These are phyloP conservation scores for Nannobrachium achirus DNA, from an alignment of 2,113 vertebrate genomes.

Conservation along the genomic window DNA sequence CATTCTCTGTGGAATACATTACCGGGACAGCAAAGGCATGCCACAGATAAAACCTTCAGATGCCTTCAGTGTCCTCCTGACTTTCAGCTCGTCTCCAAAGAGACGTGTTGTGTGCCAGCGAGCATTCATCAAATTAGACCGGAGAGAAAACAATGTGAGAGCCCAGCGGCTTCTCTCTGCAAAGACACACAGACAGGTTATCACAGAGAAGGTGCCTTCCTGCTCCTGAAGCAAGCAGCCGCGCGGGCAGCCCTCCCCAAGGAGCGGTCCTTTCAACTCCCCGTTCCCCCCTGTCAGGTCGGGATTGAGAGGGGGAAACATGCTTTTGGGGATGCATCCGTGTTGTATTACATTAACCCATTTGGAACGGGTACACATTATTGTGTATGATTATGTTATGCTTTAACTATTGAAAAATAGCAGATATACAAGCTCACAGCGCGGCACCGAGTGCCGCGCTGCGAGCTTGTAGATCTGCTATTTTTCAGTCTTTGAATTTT, in stretches of 20 bases:
- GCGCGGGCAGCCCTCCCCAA: slow-evolving; percentile 43
- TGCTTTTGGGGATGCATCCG: slow-evolving; percentile 22
- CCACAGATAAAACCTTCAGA: slow-evolving; percentile 74
- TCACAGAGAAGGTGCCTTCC: slow-evolving; percentile 74
- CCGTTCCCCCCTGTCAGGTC: neutral
- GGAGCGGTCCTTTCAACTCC: slow-evolving; percentile 22
- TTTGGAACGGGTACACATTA: too few relatives aligned
- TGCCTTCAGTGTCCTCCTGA: slow-evolving; percentile 78
- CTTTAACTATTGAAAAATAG: too few relatives aligned
- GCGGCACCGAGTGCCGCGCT: too few relatives aligned
- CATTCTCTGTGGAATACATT: slow-evolving; percentile 70
- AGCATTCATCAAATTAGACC: slow-evolving; percentile 81
- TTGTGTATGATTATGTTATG: too few relatives aligned
- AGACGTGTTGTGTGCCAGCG: slow-evolving; percentile 73
- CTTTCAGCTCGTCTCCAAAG: slow-evolving; percentile 78
- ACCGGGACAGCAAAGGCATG: slow-evolving; percentile 61
- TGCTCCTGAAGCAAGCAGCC: slow-evolving; percentile 49
- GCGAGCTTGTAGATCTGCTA: too few relatives aligned
- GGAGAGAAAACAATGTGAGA: slow-evolving; percentile 73
- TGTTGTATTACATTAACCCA: slow-evolving; percentile 23
- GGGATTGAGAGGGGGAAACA: slow-evolving; percentile 29
- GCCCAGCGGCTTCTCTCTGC: slow-evolving; percentile 57
- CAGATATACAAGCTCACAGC: too few relatives aligned
- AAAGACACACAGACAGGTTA: slow-evolving; percentile 74
- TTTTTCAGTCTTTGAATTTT: too few relatives aligned